Percentiles rank a stretch among this genome's conserved stretches.
Evolutionary conservation across 2,113 vertebrate genomes (phyloP).

Genomic region (Noturus placidus): DNA sequence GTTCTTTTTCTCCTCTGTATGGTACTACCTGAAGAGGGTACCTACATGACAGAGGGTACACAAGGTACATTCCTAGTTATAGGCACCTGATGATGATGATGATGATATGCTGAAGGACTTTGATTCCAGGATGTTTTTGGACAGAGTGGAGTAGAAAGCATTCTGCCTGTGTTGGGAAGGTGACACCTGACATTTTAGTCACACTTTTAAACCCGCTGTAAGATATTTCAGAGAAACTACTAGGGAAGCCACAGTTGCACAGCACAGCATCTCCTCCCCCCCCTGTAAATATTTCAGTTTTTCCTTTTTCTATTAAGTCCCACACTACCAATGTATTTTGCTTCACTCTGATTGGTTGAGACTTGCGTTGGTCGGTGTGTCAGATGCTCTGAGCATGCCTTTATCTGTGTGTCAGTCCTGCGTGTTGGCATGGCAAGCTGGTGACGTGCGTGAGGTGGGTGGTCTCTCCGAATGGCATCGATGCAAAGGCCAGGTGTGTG

Average conservation of each 20-base stretch:
- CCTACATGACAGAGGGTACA: slow-evolving; percentile 56
- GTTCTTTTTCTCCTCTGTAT: slow-evolving; percentile 53
- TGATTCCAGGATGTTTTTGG: slow-evolving; percentile 61
- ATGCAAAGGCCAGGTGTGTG: slow-evolving; percentile 42
- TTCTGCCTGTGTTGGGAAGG: slow-evolving; percentile 68
- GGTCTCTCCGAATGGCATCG: slow-evolving; percentile 40
- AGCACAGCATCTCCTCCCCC: background rate
- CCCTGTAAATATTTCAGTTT: slow-evolving; percentile 24
- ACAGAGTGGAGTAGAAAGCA: slow-evolving; percentile 69
- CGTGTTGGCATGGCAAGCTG: slow-evolving; percentile 73
- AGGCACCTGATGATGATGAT: slow-evolving; percentile 42
- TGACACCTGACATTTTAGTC: slow-evolving; percentile 26
- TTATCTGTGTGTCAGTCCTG: slow-evolving; percentile 63
- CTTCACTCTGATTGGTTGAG: slow-evolving; percentile 68
- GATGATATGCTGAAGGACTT: slow-evolving; percentile 59
- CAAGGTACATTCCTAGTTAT: slow-evolving; percentile 55
- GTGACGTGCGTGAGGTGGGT: slow-evolving; percentile 51
- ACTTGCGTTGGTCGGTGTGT: slow-evolving; percentile 53
- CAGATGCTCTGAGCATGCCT: slow-evolving; percentile 72
- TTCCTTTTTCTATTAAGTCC: slow-evolving; percentile 56
- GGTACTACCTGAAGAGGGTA: slow-evolving; percentile 54
- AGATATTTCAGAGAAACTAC: background rate
- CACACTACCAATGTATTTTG: slow-evolving; percentile 67
- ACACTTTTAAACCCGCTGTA: slow-evolving; percentile 6
- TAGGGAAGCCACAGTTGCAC: slow-evolving; percentile 25